Percentiles rank a stretch among this genome's conserved stretches.
Evolutionary conservation across 2,888 invertebrate genomes (phyloP).

Genomic region (Cosmia pyralina): DNA sequence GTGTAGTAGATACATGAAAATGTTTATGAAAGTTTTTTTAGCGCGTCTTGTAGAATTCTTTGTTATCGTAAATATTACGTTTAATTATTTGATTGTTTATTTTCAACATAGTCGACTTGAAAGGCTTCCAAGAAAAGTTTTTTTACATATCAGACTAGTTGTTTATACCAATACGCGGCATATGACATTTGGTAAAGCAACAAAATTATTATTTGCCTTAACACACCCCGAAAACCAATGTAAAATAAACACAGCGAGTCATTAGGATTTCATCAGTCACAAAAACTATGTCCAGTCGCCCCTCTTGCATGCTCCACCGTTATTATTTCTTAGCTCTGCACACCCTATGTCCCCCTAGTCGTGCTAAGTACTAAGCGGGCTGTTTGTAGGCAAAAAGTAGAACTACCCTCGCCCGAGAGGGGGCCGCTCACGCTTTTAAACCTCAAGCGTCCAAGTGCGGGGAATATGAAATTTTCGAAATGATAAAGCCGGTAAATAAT

Average conservation of each 20-base stretch:
- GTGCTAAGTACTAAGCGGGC: slow-evolving; percentile 82
- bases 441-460: slow-evolving; percentile 90
- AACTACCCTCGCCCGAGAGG: slow-evolving; percentile 68
- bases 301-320: slow-evolving; percentile 84
- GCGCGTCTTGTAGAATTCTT: not conserved
- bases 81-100: slow-evolving; percentile 1
- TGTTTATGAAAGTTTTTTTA: not conserved
- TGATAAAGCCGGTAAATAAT: slow-evolving; percentile 91
- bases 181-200: not conserved
- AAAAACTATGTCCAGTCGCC: slow-evolving; percentile 76
- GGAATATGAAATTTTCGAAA: slow-evolving; percentile 91
- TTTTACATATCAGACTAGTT: not conserved
- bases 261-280: slow-evolving; percentile 74
- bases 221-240: slow-evolving; percentile 39
- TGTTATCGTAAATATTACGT: slow-evolving; percentile 19
- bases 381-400: slow-evolving; percentile 87
- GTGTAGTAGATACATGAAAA: not conserved
- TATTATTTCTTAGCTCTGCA: slow-evolving; percentile 87
- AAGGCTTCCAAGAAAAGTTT: too few species aligned
- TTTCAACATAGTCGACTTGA: not conserved
- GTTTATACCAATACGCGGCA: not conserved
- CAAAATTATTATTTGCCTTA: slow-evolving; percentile 5
- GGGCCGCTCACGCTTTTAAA: slow-evolving; percentile 88
- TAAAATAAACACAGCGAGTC: slow-evolving; percentile 63
- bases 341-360: slow-evolving; percentile 81